Evolutionary conservation across 2,113 vertebrate genomes (phyloP).

Genomic region (Pangasianodon gigas): DNA sequence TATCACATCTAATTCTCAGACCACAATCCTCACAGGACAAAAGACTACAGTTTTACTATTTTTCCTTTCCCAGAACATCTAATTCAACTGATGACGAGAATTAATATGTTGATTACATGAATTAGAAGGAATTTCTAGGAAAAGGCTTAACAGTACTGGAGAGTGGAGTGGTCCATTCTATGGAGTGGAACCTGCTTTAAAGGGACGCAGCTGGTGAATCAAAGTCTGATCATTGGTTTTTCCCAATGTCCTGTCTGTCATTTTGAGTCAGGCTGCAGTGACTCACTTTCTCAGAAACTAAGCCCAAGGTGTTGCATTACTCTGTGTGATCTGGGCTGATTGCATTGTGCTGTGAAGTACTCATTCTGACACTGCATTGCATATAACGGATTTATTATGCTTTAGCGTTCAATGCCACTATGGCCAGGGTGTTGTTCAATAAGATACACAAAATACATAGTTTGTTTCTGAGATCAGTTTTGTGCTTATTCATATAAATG

Average conservation of each 20-base stretch:
- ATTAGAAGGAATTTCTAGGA: background rate
- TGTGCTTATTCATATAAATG: background rate
- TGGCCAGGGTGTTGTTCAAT: background rate
- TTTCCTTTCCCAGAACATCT: background rate
- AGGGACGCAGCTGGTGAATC: conserved; percentile 24
- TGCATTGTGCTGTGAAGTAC: conserved; percentile 38
- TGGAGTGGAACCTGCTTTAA: background rate
- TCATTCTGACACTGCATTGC: conserved; percentile 36
- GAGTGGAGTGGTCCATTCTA: background rate
- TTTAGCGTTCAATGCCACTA: background rate
- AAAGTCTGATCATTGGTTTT: conserved; percentile 29
- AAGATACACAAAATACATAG: background rate
- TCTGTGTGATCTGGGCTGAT: conserved; percentile 37
- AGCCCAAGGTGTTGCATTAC: conserved; percentile 45
- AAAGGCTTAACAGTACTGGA: background rate
- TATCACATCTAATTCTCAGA: background rate
- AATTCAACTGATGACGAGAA: background rate
- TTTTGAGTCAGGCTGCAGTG: conserved; percentile 39
- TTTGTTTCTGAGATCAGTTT: background rate
- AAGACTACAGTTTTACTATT: background rate
- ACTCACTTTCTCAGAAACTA: conserved; percentile 20
- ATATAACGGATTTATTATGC: conserved; percentile 14
- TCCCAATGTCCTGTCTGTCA: conserved; percentile 33
- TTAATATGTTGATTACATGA: background rate
- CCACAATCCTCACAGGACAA: background rate